These are phyloP conservation scores for Falco punctatus DNA, from an alignment of 2,113 vertebrate genomes.

Conservation along the genomic window DNA sequence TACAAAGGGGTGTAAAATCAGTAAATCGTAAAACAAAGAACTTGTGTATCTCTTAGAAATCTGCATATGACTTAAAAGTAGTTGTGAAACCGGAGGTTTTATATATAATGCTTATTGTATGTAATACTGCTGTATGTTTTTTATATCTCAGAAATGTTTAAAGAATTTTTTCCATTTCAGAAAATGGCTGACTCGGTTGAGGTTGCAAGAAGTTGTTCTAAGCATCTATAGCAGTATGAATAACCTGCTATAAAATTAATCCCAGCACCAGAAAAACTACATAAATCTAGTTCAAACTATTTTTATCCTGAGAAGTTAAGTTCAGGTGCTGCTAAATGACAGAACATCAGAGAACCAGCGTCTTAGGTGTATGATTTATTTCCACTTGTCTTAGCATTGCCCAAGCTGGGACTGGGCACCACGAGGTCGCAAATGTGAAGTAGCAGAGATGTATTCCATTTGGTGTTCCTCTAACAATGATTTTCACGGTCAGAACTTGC, in stretches of 20 bases:
- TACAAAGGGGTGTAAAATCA: neutral
- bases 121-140: fast-evolving
- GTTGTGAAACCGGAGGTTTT: neutral
- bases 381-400: neutral
- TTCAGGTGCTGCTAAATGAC: neutral
- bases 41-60: neutral
- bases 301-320: neutral
- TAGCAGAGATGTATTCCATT: neutral
- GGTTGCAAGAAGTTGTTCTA: neutral
- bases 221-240: neutral
- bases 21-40: neutral
- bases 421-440: neutral
- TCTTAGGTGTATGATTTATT: neutral
- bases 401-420: neutral
- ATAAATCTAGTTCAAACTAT: neutral
- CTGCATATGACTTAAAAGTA: neutral
- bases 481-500: neutral
- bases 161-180: neutral
- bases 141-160: neutral
- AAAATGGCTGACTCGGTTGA: neutral
- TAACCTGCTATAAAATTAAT: neutral
- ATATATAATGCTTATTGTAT: neutral
- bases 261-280: neutral
- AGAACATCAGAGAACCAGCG: neutral
- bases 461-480: neutral